A percentile compares a stretch with the other conserved stretches of the same genome.
phyloP scores from a whole-genome alignment of 2,113 vertebrate genomes.

The Gadus macrocephalus region DNA sequence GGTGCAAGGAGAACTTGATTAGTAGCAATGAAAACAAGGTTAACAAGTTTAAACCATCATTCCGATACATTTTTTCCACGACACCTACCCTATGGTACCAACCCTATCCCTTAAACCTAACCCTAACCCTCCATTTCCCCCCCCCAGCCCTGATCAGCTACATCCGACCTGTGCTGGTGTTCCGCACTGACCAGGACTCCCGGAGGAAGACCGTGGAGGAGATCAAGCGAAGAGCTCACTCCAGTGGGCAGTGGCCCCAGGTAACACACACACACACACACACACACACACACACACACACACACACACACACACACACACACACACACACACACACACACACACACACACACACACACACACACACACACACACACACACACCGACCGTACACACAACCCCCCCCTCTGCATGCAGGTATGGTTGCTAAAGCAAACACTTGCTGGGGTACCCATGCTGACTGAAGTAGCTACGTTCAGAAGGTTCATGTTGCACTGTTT shows the following conservation, averaged over 20 bases:
- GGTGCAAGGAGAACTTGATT: not conserved
- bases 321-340: slow-evolving; percentile 4
- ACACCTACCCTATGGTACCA: too few species aligned
- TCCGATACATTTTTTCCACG: not conserved
- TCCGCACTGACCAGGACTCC: slow-evolving; percentile 87
- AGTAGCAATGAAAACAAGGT: too few species aligned
- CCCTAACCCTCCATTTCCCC: not conserved
- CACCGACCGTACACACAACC: slow-evolving; percentile 10
- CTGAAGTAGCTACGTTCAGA: too few species aligned
- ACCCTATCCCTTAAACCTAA: too few species aligned
- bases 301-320: not conserved
- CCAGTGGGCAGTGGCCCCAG: slow-evolving; percentile 90
- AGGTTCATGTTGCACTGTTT: too few species aligned
- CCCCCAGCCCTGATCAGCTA: slow-evolving; percentile 87
- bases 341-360: not conserved
- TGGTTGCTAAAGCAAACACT: too few species aligned
- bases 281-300: not conserved
- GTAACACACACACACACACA: slow-evolving; percentile 55
- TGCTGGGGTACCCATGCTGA: too few species aligned
- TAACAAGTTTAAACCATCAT: too few species aligned
- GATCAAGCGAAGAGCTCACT: slow-evolving; percentile 81
- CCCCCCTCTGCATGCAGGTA: slow-evolving; percentile 1
- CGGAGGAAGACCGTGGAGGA: slow-evolving; percentile 91
- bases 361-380: not conserved
- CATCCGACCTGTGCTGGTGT: slow-evolving; percentile 90